Conservation (phyloP, 2,888 invertebrate species). For the Venusia cambrica region DNA sequence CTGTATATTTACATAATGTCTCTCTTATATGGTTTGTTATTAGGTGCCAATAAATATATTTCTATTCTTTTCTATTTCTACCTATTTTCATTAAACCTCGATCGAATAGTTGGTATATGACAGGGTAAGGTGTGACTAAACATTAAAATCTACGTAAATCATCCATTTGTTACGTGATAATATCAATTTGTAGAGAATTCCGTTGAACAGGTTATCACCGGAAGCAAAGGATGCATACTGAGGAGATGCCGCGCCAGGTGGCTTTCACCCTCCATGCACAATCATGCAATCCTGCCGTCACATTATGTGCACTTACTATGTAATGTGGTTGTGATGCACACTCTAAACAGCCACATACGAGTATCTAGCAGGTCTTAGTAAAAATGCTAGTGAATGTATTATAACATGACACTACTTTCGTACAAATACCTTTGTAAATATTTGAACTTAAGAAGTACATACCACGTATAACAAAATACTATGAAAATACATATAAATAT, state of each 20-base stretch:
- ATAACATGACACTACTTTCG: too few species aligned
- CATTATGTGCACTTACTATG: conserved; percentile 31
- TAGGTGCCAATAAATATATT: too few species aligned
- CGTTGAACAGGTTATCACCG: conserved; percentile 35
- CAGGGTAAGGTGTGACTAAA: conserved; percentile 25
- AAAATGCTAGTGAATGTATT: too few species aligned
- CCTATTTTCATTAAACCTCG: too few species aligned
- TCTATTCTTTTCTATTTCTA: too few species aligned
- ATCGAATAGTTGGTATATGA: too few species aligned
- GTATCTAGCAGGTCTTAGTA: conserved; percentile 17
- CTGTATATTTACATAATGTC: too few species aligned
- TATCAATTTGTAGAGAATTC: conserved; percentile 41
- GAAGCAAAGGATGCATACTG: conserved; percentile 43
- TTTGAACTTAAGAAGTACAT: too few species aligned
- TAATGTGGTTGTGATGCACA: conserved; percentile 28
- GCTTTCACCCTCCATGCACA: conserved; percentile 51
- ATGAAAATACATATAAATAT: too few species aligned
- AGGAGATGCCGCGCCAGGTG: conserved; percentile 44
- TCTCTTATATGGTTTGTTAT: too few species aligned
- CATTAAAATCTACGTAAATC: conserved; percentile 29
- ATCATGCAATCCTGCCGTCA: conserved; percentile 45
- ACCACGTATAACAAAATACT: too few species aligned
- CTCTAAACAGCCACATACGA: conserved; percentile 16
- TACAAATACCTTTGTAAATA: too few species aligned
- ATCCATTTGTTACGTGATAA: conserved; percentile 41